Evolutionary conservation across 1,140 invertebrate genomes (phyloP), one percentile per base, ranked within the genome.

Genomic region (Bombyx mandarina): DNA sequence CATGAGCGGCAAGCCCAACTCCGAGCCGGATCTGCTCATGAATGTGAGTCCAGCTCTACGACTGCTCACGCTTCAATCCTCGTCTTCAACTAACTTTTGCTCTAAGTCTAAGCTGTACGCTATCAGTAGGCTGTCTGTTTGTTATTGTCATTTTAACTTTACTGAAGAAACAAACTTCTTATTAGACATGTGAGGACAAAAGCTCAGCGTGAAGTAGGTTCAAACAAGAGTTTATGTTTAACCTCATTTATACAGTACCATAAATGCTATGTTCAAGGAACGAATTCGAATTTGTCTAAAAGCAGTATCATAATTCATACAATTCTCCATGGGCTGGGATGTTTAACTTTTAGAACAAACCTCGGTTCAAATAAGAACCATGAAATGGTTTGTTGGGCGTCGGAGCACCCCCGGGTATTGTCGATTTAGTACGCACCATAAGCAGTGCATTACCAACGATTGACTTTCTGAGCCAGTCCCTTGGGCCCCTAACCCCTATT

Each of bases 21-120:
- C 77, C 73, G 87, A 86, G 58, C 88, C 88, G 74, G 88, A 89
- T 79, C 84, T 86, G 73, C 85, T 89, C 79, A 89, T 89, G 85
- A 89, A 89, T 84, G 88, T 89, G 78, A 89, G 88, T 89, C 73
- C 70, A 62, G 67, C 35, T 48, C 45, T 45, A 64, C 62, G 26
- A n/a, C 53, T 52, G 43, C 59, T 52, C 52, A 57, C 54, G 18
- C 26, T 56, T 49, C 50, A 8, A 54, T 51, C 50, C 55, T 60
- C 54, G 26, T 57, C 43, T 6, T 48, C n/a, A 52, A 60, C 58
- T 64, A 64, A 64, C 58, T 57, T 35, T 8, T 51, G 35, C 46
- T 51, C 48, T 58, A 51, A 53, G 52, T 52, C 26, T 56, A 56
- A 42, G 26, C 12, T 7, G 26, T 35, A 35, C 26, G 26, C 26